Percentiles rank a stretch among this genome's conserved stretches.
Evolutionary conservation across 2,113 vertebrate genomes (phyloP).

Genomic region (Dipodomys ordii): DNA sequence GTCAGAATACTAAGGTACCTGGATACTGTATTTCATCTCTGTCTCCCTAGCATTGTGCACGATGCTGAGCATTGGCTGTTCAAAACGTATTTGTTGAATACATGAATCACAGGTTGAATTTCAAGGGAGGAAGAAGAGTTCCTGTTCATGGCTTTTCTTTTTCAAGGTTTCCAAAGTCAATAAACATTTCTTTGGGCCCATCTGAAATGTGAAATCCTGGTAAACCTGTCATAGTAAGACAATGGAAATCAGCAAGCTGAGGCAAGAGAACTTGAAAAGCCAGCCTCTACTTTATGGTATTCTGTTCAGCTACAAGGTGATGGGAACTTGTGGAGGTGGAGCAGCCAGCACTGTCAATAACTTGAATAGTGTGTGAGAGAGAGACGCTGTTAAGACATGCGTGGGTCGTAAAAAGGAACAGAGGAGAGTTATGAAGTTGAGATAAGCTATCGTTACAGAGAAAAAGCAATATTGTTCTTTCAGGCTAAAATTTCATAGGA

Average conservation of each 20-base stretch:
- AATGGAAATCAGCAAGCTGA: neutral
- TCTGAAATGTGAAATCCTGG: neutral
- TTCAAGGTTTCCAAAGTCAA: slow-evolving; percentile 11
- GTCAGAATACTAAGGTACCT: neutral
- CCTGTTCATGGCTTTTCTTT: neutral
- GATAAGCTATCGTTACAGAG: neutral
- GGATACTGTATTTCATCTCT: neutral
- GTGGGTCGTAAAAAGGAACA: slow-evolving; percentile 11
- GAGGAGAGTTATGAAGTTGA: neutral
- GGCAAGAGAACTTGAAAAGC: neutral
- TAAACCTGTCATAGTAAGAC: neutral
- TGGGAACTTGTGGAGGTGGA: rapidly evolving
- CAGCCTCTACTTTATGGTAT: no score
- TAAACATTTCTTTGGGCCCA: neutral
- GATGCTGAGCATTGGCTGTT: neutral
- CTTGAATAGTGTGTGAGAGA: neutral
- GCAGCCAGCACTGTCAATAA: neutral
- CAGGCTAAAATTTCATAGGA: slow-evolving; percentile 6
- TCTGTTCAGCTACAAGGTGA: neutral
- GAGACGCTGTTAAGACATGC: neutral
- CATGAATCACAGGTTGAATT: slow-evolving; percentile 51
- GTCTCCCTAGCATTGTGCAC: neutral
- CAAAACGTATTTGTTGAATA: slow-evolving; percentile 1
- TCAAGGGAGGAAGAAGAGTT: neutral
- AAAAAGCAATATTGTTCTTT: slow-evolving; percentile 47